Conservation (phyloP, 2,888 invertebrate species). For the Leptinotarsa tumamoca region DNA sequence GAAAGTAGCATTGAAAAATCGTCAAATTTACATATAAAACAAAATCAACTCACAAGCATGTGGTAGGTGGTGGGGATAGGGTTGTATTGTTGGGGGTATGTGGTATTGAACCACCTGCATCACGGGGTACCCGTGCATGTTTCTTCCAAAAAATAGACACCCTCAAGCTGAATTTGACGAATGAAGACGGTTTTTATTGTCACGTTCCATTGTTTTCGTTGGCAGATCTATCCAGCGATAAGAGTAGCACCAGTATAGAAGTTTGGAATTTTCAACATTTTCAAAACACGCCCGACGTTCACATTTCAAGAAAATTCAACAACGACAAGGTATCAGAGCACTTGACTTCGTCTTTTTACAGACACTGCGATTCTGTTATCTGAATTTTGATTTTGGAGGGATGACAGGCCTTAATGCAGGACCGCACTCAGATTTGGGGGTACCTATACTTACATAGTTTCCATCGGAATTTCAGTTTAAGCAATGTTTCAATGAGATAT, state of each 20-base stretch:
- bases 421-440: slow-evolving; percentile 22
- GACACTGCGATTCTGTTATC: slow-evolving; percentile 49
- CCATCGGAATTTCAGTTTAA: too few species aligned
- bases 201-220: slow-evolving; percentile 12
- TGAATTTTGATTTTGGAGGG: slow-evolving; percentile 52
- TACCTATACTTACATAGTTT: background rate
- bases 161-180: slow-evolving; percentile 8
- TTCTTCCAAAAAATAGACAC: slow-evolving; percentile 10
- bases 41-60: slow-evolving; percentile 47
- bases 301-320: slow-evolving; percentile 22
- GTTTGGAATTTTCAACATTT: background rate
- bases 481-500: too few species aligned
- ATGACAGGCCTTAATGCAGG: slow-evolving; percentile 39
- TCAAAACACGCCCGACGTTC: background rate
- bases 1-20: too few species aligned
- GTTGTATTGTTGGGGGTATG: slow-evolving; percentile 68
- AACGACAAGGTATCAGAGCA: slow-evolving; percentile 22
- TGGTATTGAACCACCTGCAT: slow-evolving; percentile 78
- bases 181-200: slow-evolving; percentile 25
- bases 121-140: slow-evolving; percentile 75
- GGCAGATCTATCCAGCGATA: background rate
- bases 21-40: too few species aligned
- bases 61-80: slow-evolving; percentile 60
- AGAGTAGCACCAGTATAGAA: background rate
- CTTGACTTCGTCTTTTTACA: slow-evolving; percentile 43